Percentiles rank a stretch among this genome's conserved stretches.
phyloP scores from a whole-genome alignment of 2,113 vertebrate species.

The Sceloporus undulatus region DNA sequence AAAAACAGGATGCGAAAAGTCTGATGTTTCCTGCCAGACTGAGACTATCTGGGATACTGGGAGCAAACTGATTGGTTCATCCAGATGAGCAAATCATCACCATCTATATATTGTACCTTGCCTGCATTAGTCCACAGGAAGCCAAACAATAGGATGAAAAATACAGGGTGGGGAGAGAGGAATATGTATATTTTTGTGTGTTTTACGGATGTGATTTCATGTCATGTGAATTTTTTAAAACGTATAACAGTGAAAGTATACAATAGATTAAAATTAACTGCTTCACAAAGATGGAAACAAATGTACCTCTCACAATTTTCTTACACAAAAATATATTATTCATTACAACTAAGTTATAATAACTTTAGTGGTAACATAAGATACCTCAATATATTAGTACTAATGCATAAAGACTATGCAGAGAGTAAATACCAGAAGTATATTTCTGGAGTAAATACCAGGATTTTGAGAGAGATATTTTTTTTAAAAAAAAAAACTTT shows the following conservation, averaged over 20 bases:
- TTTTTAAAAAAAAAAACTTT: too few relatives aligned
- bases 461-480: too few relatives aligned
- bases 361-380: too few relatives aligned
- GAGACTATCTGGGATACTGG: constrained; percentile 51
- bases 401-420: not conserved
- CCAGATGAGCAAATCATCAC: not conserved
- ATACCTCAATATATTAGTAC: not conserved
- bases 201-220: constrained; percentile 12
- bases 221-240: not conserved
- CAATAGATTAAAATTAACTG: not conserved
- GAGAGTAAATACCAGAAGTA: too few relatives aligned
- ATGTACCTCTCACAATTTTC: too few relatives aligned
- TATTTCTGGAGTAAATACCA: not conserved
- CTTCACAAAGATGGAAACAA: not conserved
- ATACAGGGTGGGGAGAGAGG: not conserved
- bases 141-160: constrained; percentile 65
- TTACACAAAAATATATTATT: too few relatives aligned
- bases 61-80: constrained; percentile 60
- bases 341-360: too few relatives aligned
- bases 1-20: constrained; percentile 74
- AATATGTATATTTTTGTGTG: not conserved
- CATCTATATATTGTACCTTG: constrained; percentile 59
- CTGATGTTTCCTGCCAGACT: constrained; percentile 69
- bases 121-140: constrained; percentile 65
- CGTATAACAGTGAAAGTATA: not conserved